A percentile compares a stretch with the other conserved stretches of the same genome.
These are phyloP conservation scores for Marcusenius ussheri DNA, from an alignment of 2,113 vertebrate species.

Conservation along the genomic window DNA sequence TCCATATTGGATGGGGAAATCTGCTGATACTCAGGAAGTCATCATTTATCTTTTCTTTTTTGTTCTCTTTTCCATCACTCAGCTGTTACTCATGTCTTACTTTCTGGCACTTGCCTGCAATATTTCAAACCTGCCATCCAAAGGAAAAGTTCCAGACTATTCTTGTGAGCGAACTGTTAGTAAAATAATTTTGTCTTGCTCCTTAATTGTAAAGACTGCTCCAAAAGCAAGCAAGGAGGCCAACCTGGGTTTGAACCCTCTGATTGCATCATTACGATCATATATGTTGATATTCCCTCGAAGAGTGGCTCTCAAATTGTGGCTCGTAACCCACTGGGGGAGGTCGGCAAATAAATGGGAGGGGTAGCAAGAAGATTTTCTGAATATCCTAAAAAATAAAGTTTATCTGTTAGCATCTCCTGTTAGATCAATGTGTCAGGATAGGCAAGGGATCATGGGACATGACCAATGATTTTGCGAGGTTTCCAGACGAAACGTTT, in stretches of 20 bases:
- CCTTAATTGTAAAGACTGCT: neutral
- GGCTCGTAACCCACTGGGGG: neutral
- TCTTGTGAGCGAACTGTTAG: neutral
- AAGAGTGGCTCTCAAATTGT: neutral
- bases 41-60: neutral
- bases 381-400: neutral
- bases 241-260: neutral
- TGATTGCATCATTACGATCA: neutral
- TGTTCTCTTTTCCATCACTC: neutral
- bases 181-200: neutral
- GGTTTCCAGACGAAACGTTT: neutral
- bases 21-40: neutral
- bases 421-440: neutral
- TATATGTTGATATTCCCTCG: neutral
- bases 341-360: neutral
- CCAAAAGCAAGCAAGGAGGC: neutral
- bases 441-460: neutral
- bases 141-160: neutral
- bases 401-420: neutral
- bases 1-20: neutral
- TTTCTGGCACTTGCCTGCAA: neutral
- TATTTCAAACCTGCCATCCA: conserved; percentile 2
- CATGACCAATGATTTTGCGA: neutral
- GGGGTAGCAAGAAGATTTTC: neutral
- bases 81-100: neutral